These are phyloP conservation scores for Mermis nigrescens DNA, from an alignment of 2,888 invertebrate genomes.

Conservation along the genomic window DNA sequence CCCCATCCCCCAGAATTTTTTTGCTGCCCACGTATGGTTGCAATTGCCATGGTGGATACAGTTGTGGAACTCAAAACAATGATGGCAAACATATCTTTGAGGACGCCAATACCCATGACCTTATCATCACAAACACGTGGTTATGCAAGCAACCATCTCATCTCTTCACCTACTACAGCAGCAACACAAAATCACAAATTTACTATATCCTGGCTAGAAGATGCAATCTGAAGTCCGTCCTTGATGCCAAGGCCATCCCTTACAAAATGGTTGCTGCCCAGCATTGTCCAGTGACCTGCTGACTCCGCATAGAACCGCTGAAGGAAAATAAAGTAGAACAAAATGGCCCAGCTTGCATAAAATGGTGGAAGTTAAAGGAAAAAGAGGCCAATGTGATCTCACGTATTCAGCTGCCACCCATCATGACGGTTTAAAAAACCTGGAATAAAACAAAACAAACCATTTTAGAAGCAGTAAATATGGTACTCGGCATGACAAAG, in stretches of 20 bases:
- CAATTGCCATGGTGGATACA: background rate
- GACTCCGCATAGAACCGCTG: too few relatives aligned
- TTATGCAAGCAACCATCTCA: background rate
- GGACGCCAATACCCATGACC: background rate
- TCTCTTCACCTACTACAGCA: background rate
- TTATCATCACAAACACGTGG: background rate
- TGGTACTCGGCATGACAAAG: background rate
- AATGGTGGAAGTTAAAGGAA: too few relatives aligned
- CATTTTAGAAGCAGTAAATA: background rate
- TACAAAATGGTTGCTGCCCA: too few relatives aligned
- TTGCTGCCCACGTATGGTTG: too few relatives aligned
- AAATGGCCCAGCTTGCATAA: too few relatives aligned
- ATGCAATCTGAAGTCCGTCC: background rate
- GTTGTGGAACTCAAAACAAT: background rate
- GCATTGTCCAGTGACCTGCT: too few relatives aligned
- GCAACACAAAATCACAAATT: background rate
- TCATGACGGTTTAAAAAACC: background rate
- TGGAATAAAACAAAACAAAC: too few relatives aligned
- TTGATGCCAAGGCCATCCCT: background rate
- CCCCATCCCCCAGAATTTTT: too few relatives aligned
- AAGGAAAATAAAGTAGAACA: too few relatives aligned
- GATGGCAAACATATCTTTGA: background rate
- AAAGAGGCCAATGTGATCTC: too few relatives aligned
- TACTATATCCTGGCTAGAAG: background rate
- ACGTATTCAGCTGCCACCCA: too few relatives aligned